A percentile compares a stretch with the other conserved stretches of the same genome.
phyloP scores from a whole-genome alignment of 2,113 vertebrate species.

The Rhinichthys klamathensis region DNA sequence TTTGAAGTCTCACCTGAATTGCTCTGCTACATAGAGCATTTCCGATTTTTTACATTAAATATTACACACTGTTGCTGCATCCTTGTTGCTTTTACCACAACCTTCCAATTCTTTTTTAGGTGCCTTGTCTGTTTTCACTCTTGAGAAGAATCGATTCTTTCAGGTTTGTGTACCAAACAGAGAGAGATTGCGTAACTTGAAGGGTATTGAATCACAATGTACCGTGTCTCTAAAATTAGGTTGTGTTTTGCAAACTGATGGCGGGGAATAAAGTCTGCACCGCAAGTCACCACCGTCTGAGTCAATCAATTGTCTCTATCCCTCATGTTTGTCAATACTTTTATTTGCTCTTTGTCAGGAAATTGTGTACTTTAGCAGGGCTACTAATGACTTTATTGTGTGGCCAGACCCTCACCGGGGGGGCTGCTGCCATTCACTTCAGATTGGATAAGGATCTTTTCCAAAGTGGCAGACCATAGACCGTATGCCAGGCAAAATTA shows the following conservation, averaged over 20 bases:
- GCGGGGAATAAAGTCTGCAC: constrained; percentile 25
- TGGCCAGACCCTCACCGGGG: constrained; percentile 25
- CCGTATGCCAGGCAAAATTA: constrained; percentile 34
- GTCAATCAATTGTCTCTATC: constrained; percentile 49
- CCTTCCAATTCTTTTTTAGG: background rate
- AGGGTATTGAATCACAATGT: no score
- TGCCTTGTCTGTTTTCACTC: background rate
- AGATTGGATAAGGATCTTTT: constrained; percentile 38
- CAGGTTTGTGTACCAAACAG: background rate
- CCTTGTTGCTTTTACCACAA: background rate
- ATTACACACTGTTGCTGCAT: background rate
- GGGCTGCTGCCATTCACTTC: constrained; percentile 44
- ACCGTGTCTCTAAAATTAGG: background rate
- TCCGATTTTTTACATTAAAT: background rate
- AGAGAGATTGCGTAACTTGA: no score
- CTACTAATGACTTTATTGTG: constrained; percentile 54
- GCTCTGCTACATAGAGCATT: background rate
- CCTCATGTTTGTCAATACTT: constrained; percentile 41
- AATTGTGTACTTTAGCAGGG: constrained; percentile 45
- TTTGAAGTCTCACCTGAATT: background rate
- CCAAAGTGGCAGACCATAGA: constrained; percentile 18
- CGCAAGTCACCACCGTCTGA: background rate
- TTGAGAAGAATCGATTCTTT: background rate
- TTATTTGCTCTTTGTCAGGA: constrained; percentile 49
- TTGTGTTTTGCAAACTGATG: constrained; percentile 9